Base-by-base conservation (phyloP, 2,113 vertebrate genomes). In the Cyanistes caeruleus region DNA sequence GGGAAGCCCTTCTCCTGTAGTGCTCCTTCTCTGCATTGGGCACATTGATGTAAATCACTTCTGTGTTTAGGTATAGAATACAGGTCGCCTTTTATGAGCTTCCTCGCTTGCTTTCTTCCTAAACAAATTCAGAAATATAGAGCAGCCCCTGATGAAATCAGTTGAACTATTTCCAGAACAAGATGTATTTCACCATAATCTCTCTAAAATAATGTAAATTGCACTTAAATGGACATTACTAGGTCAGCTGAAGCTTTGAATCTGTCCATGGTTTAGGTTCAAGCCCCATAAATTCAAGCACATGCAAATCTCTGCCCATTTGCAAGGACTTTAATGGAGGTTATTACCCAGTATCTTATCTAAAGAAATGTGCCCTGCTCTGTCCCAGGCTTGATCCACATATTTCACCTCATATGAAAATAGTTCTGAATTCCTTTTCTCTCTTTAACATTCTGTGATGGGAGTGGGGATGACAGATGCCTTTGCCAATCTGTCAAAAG, bases 401-500 rank as follows among this genome's bases (percentile, higher is more conserved):
- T 44, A 68, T 23, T 87, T 67, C 33, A 68, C 52, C 68, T 92
- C 69, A 5, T 52, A 63, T 18, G 30, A 78, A 68, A 17, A 49
- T 0, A 63, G 35, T 41, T 84, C 56, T 28, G 72, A 48, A 88
- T 53, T 80, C 67, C 75, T 85, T 33, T 59, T 51, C 51, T 74
- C 60, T 55, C 63, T 63, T 87, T 55, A 39, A 70, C 64, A 27
- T 14, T 52, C 82, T 91, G 19, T 53, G 72, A 59, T 49, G 64
- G 58, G 59, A 92, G 56, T 46, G 49, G 76, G 77, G 88, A 49
- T 84, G 93, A 81, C 95, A 96, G 88, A 93, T 93, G 93, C 73
- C 92, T 93, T 87, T 81, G 80, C 90, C 85, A 90, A 81, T 95
- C 90, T 93, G 92, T 92, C 88, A 81, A 35, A 96, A 64, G 14